Evolutionary conservation across 2,113 vertebrate species (phyloP).

Genomic region (Parus major): DNA sequence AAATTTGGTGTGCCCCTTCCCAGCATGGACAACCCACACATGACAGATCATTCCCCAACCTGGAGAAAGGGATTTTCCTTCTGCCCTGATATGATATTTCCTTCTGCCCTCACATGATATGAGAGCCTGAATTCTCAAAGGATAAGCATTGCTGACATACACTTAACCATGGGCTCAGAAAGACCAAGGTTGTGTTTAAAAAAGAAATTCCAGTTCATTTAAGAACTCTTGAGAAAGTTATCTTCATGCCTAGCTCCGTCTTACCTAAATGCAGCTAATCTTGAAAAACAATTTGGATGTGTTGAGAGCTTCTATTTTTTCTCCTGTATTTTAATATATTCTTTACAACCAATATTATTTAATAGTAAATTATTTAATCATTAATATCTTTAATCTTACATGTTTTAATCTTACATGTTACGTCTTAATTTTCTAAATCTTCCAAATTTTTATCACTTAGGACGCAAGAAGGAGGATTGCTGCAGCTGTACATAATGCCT

Average conservation of each 20-base stretch:
- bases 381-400: background rate
- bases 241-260: background rate
- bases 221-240: background rate
- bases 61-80: background rate
- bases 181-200: background rate
- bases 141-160: background rate
- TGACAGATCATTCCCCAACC: background rate
- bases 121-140: background rate
- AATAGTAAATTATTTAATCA: background rate
- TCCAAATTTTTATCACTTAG: background rate
- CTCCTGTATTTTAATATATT: background rate
- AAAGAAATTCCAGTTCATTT: background rate
- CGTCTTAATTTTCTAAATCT: background rate
- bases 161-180: background rate
- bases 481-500: background rate
- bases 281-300: background rate
- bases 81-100: background rate
- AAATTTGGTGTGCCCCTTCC: background rate
- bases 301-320: background rate
- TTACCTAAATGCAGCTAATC: background rate
- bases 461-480: background rate
- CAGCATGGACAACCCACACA: background rate
- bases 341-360: background rate
- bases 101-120: background rate
- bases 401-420: background rate